These are phyloP conservation scores for Rapana venosa DNA, from an alignment of 2,888 invertebrate species.

Conservation along the genomic window DNA sequence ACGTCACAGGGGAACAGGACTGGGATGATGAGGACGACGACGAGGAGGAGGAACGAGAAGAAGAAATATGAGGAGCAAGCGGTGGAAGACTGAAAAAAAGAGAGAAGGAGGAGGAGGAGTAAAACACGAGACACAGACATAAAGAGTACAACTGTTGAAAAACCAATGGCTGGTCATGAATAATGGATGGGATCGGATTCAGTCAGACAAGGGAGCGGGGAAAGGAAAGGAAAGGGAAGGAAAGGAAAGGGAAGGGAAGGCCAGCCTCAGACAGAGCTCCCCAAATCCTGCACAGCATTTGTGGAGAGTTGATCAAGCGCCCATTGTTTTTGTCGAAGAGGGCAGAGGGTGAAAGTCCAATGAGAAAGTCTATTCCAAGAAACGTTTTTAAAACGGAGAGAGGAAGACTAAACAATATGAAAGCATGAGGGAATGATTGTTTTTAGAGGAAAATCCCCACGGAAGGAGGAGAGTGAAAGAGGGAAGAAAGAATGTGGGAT, in stretches of 20 bases:
- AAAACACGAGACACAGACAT: not conserved
- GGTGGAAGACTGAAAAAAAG: not conserved
- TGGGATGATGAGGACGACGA: not conserved
- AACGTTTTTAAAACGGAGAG: not conserved
- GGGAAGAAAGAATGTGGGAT: no score
- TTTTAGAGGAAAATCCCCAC: no score
- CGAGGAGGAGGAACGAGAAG: not conserved
- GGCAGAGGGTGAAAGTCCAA: not conserved
- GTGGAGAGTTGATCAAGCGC: not conserved
- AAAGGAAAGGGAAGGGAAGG: not conserved
- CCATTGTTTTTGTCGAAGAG: not conserved
- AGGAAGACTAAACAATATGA: not conserved
- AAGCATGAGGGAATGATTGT: no score
- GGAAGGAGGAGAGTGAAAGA: no score
- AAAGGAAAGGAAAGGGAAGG: not conserved
- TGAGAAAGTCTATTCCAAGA: not conserved
- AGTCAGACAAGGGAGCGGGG: not conserved
- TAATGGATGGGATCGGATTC: not conserved
- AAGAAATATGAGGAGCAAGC: not conserved
- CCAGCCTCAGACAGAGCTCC: not conserved
- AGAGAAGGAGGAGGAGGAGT: not conserved
- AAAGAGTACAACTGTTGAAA: not conserved
- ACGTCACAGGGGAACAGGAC: not conserved
- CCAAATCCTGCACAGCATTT: not conserved
- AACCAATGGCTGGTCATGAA: not conserved